A percentile compares a stretch with the other conserved stretches of the same genome.
Evolutionary conservation across 2,888 invertebrate species (phyloP).

Genomic region (Macaria liturata): DNA sequence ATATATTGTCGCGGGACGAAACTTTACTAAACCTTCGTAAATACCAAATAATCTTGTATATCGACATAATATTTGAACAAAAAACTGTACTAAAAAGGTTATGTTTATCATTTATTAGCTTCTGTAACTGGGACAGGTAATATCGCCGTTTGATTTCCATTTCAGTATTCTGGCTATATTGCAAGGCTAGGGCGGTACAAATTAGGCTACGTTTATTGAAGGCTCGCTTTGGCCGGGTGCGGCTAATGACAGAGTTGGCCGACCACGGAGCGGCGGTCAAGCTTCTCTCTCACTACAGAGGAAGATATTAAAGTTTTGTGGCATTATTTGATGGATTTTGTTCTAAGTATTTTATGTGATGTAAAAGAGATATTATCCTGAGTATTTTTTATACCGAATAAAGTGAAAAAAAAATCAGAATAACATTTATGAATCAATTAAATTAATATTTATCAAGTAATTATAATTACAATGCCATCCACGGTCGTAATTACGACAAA

Average conservation of each 20-base stretch:
- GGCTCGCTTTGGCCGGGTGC: conserved; percentile 8
- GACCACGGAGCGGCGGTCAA: conserved; percentile 2
- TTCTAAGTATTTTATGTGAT: no score
- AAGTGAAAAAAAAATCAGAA: no score
- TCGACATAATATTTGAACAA: no score
- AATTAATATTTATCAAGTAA: no score
- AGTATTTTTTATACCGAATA: no score
- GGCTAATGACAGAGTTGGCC: conserved; percentile 9
- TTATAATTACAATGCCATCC: no score
- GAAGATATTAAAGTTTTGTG: neutral
- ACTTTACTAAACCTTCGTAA: neutral
- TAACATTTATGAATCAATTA: no score
- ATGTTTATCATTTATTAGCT: neutral
- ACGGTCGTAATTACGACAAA: no score
- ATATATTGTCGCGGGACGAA: no score
- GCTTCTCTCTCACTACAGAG: neutral
- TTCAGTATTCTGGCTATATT: conserved; percentile 3
- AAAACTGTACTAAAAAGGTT: neutral
- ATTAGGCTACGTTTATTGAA: conserved; percentile 11
- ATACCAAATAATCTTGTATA: neutral
- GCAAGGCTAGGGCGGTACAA: conserved; percentile 1
- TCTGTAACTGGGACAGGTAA: neutral
- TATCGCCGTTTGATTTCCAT: conserved; percentile 4
- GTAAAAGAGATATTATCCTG: no score
- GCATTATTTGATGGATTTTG: neutral